Base-by-base conservation (phyloP, 2,888 invertebrate genomes). In the Drosophila mimetica region DNA sequence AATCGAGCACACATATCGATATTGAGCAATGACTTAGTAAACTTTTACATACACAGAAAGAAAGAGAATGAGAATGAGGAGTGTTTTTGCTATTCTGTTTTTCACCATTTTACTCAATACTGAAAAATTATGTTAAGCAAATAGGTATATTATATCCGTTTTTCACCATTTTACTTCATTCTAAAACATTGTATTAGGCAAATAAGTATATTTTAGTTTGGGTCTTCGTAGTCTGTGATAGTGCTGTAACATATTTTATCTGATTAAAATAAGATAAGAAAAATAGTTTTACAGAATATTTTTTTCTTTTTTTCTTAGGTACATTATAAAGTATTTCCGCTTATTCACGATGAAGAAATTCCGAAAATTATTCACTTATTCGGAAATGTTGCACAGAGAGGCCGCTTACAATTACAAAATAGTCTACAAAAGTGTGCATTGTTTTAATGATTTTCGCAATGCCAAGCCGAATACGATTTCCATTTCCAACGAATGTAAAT, bases 401-500 rank as follows among this genome's bases (percentile, higher is more conserved):
- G 42, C 8, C 48, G 14, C 37, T 13, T n/a, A 14, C 48, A 39
- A 47, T 37, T 47, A 11, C 28, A 32, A 59, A 57, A 52, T 59
- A 46, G 44, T 16, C 44, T 20, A 60, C 61, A 60, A 61, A 61
- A 59, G 22, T 41, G 34, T 41, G 18, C 47, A 48, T 63, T 63
- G 61, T 63, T 60, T 32, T 4, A 22, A 6, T 18, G 41, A 48
- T 63, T 32, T 61, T 60, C 34, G 18, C 18, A 32, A 47, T 60
- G 46, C 61, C 47, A 20, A 18, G 34, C n/a, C 22, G 22, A 22
- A 22, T n/a, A n/a, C n/a, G 22, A 63, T 66, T 54, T 66, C 47
- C 67, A 66, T 46, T 67, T 70, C 32, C 28, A 59, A 16, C 34
- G 20, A 69, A 58, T 50, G 67, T 25, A 57, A 69, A 67, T 54